Evolutionary conservation across 2,113 vertebrate species (phyloP).

Genomic region (Lathamus discolor): DNA sequence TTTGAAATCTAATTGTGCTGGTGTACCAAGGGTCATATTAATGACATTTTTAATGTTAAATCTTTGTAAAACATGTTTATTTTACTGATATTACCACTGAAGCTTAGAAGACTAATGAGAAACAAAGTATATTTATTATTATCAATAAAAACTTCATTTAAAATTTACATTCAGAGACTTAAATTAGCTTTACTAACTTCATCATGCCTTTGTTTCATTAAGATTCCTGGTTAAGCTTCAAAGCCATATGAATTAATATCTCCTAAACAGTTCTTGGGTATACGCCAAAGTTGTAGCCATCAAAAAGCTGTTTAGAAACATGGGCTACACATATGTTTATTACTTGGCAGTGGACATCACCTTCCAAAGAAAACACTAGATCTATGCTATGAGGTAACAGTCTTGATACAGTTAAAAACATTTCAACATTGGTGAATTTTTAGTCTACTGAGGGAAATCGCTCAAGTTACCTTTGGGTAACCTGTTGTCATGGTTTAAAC

Average conservation of each 20-base stretch:
- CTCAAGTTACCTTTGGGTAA: not conserved
- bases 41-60: constrained; percentile 88
- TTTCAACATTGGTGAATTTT: not conserved
- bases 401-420: not conserved
- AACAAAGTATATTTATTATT: constrained; percentile 77
- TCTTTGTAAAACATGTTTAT: constrained; percentile 82
- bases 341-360: not conserved
- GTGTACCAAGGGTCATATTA: constrained; percentile 92
- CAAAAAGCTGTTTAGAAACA: constrained; percentile 34
- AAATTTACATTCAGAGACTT: constrained; percentile 71
- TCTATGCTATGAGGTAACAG: not conserved
- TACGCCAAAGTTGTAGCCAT: constrained; percentile 9
- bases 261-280: constrained; percentile 46
- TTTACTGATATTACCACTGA: constrained; percentile 71
- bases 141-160: constrained; percentile 79
- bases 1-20: constrained; percentile 92
- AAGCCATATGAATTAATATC: constrained; percentile 54
- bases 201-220: constrained; percentile 69
- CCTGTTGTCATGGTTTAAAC: not conserved
- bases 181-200: constrained; percentile 73
- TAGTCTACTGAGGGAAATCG: not conserved
- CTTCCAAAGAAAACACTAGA: constrained; percentile 2
- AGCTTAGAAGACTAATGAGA: constrained; percentile 72
- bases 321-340: not conserved
- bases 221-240: constrained; percentile 61